Evolutionary conservation across 2,797 vertebrate species (phyloP).

Genomic region (Arremon brunneinucha): DNA sequence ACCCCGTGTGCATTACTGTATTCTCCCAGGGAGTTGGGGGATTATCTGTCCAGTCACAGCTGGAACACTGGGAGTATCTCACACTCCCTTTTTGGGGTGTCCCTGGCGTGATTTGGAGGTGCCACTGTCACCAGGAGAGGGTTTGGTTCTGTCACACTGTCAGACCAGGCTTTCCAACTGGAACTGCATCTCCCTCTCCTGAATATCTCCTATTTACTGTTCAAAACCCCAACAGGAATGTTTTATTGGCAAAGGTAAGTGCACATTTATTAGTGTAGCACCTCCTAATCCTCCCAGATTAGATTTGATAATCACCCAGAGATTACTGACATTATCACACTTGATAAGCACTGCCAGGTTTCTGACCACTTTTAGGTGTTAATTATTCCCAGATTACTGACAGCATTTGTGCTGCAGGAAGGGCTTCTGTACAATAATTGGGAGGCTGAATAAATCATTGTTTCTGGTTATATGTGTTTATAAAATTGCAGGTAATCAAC

Average conservation of each 20-base stretch:
- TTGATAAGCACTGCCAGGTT: background rate
- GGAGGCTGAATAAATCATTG: accelerated
- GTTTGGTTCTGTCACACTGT: background rate
- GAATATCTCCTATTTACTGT: background rate
- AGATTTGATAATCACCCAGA: background rate
- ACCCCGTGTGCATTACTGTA: background rate
- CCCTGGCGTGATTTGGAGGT: background rate
- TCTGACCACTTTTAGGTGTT: background rate
- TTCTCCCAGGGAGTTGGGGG: background rate
- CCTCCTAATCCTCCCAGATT: background rate
- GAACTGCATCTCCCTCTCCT: background rate
- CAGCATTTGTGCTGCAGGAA: background rate
- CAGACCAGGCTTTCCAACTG: background rate
- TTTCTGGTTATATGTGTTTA: background rate
- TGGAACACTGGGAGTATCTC: background rate
- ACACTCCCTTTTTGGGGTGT: accelerated
- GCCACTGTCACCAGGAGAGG: background rate
- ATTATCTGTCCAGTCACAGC: background rate
- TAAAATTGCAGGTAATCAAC: background rate
- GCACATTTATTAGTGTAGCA: background rate
- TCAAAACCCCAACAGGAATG: background rate
- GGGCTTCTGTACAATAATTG: background rate
- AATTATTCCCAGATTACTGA: background rate
- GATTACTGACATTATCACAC: background rate
- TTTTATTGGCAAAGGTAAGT: background rate